phyloP scores from a whole-genome alignment of 1,140 invertebrate species.

The Drosophila lini region DNA sequence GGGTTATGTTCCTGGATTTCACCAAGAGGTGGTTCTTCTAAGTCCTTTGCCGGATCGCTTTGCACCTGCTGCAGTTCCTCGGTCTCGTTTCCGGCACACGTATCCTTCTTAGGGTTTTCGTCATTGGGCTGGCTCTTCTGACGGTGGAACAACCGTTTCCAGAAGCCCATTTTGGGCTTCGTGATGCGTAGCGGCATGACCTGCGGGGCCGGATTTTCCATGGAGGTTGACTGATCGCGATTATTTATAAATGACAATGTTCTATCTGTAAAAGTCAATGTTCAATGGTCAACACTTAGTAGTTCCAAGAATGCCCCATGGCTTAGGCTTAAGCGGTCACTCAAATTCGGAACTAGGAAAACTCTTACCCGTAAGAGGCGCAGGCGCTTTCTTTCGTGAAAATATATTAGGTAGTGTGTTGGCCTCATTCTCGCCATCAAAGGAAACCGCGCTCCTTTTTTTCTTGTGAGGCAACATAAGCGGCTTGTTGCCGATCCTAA shows the following conservation, averaged over 20 bases:
- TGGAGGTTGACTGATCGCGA: not conserved
- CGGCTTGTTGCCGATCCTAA: constrained; percentile 58
- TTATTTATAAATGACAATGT: not conserved
- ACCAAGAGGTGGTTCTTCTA: not conserved
- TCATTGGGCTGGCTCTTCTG: constrained; percentile 35
- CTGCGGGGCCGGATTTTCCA: not conserved
- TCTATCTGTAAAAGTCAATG: constrained; percentile 16
- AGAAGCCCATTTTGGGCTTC: constrained; percentile 47
- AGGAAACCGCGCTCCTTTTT: constrained; percentile 5
- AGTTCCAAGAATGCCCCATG: too few relatives aligned
- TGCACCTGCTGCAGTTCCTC: constrained; percentile 24
- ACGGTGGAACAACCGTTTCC: constrained; percentile 63
- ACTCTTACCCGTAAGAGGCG: constrained; percentile 24
- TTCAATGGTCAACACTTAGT: not conserved
- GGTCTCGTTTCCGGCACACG: not conserved
- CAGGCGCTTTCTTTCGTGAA: constrained; percentile 26
- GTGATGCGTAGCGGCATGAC: constrained; percentile 31
- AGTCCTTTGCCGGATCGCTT: not conserved
- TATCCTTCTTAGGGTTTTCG: not conserved
- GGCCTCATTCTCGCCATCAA: constrained; percentile 19
- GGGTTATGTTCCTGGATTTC: not conserved
- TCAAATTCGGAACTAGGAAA: not conserved
- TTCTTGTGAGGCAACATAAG: constrained; percentile 3
- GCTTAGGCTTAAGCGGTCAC: not conserved
- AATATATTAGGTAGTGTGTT: constrained; percentile 40